Evolutionary conservation across 2,888 invertebrate genomes (phyloP).

Genomic region (Lochmaea capreae): DNA sequence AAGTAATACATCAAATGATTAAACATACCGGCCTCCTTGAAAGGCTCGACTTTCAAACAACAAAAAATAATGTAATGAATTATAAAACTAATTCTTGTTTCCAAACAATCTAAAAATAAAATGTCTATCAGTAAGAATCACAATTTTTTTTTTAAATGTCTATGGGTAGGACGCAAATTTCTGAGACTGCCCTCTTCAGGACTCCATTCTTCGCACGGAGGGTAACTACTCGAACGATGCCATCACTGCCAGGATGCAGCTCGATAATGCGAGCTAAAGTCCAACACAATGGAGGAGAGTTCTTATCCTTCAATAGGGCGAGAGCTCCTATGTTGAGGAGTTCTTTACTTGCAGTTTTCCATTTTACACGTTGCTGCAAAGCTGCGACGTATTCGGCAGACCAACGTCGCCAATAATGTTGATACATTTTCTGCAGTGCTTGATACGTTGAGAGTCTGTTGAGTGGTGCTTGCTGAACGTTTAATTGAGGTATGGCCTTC

Average conservation of each 20-base stretch:
- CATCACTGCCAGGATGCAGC: constrained; percentile 18
- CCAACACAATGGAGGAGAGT: constrained; percentile 14
- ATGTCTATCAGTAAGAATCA: neutral
- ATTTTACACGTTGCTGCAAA: neutral
- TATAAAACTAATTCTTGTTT: no score
- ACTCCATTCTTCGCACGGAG: constrained; percentile 8
- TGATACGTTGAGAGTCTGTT: neutral
- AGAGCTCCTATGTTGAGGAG: neutral
- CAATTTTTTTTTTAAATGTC: neutral
- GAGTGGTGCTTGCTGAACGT: neutral
- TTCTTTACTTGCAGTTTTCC: neutral
- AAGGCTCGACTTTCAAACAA: constrained; percentile 20
- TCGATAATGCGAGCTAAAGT: constrained; percentile 6
- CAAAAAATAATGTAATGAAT: neutral
- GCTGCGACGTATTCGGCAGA: neutral
- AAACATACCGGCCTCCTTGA: constrained; percentile 17
- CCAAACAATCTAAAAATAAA: neutral
- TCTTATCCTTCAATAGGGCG: neutral
- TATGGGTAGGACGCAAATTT: constrained; percentile 12
- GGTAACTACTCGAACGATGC: constrained; percentile 19
- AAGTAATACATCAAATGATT: no score
- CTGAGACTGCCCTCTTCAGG: neutral
- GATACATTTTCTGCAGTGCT: neutral
- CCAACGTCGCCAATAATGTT: constrained; percentile 2
- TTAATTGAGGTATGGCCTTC: neutral